Evolutionary conservation across 37 sponge, comb jelly and placozoan species (phyloP).

Genomic region (Bolinopsis microptera): DNA sequence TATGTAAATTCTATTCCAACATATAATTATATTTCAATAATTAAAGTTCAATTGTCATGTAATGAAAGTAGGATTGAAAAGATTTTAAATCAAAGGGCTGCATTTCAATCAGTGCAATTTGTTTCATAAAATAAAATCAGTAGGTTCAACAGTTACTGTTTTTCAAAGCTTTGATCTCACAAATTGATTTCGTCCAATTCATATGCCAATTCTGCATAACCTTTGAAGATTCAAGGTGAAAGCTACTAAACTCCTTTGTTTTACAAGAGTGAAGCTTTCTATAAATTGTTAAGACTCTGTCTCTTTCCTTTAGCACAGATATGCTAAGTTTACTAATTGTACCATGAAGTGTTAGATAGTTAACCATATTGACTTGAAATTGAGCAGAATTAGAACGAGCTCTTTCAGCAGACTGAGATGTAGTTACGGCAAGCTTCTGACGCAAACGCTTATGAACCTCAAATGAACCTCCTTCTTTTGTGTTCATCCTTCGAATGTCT

Average conservation of each 20-base stretch:
- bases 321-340: background rate
- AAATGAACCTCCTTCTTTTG: background rate
- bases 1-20: too few species aligned
- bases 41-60: too few species aligned
- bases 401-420: background rate
- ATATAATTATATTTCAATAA: too few species aligned
- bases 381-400: background rate
- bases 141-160: background rate
- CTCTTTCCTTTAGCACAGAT: background rate
- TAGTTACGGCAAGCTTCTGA: background rate
- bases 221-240: background rate
- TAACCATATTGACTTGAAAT: background rate
- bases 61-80: too few species aligned
- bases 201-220: background rate
- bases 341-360: background rate
- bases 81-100: too few species aligned
- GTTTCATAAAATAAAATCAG: too few species aligned
- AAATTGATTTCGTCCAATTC: background rate
- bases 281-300: background rate
- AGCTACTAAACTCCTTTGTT: background rate
- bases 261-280: background rate
- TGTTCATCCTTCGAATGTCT: background rate
- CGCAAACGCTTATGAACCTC: slow-evolving; percentile 18
- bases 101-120: too few species aligned
- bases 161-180: background rate